Evolutionary conservation across 2,797 vertebrate genomes (phyloP), one percentile per base, ranked within the genome.

Genomic region (Enteromius anoplus): DNA sequence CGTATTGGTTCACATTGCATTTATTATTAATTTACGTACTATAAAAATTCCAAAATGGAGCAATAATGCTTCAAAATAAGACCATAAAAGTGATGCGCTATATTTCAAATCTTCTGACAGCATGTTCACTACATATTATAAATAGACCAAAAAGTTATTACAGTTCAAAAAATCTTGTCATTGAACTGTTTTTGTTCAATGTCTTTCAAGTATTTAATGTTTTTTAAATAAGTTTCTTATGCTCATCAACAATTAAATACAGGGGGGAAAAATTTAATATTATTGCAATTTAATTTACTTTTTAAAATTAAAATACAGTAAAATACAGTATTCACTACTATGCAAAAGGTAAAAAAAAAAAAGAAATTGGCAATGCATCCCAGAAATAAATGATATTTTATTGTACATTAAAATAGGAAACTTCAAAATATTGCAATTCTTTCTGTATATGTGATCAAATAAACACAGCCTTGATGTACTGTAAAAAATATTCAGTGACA

Each of bases 31-130:
- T 29, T 9, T 5, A 29, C 9, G 9, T 1, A 40, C 11, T 68
- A 40, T n/a, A 11, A 68, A 19, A 19, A 34, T 32, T 29, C 3
- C 9, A 65, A 34, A 34, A 37, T 34, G 5, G 64, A 66, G 17
- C 32, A 4, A 21, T 19, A 19, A 66, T 21, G 32, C 45, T 8
- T 40, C 2, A 21, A 66, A 66, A 37, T 37, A 37, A 21, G 17
- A 34, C 19, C 19, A 8, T 71, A 29, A 47, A 69, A 10, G 14
- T 11, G 69, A 19, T 47, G 68, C 23, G 5, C 42, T 29, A 5
- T 29, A 70, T 70, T 47, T 12, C 14, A 70, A 70, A 71, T 19
- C 42, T 49, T 71, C 69, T 29, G 68, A 47, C 10, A 23, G 65
- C 1, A 42, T 69, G 66, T 23, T n/a, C 11, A 69, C n/a, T 45